A percentile compares a stretch with the other conserved stretches of the same genome.
phyloP scores from a whole-genome alignment of 2,797 vertebrate species.

The Myotis daubentonii region DNA sequence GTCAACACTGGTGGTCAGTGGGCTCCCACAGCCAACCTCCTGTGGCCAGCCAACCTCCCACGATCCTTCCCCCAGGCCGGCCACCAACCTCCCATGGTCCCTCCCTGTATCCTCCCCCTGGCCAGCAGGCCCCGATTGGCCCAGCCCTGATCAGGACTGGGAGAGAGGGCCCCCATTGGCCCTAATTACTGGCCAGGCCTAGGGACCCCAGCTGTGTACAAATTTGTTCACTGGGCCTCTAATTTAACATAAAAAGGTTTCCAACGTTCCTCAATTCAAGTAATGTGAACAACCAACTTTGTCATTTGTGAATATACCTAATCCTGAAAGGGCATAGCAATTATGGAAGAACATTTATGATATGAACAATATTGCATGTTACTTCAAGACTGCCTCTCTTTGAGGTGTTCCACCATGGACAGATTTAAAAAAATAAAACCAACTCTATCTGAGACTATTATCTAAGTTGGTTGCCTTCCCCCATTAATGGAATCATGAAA shows the following conservation, averaged over 20 bases:
- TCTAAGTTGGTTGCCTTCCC: background rate
- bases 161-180: too few relatives aligned
- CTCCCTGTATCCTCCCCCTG: too few relatives aligned
- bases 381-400: background rate
- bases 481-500: background rate
- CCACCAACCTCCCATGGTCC: too few relatives aligned
- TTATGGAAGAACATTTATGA: background rate
- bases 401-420: background rate
- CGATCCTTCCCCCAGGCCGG: too few relatives aligned
- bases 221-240: too few relatives aligned
- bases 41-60: too few relatives aligned
- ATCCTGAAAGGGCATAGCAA: background rate
- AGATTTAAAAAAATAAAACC: slow-evolving; percentile 35
- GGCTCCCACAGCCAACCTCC: too few relatives aligned
- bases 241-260: background rate
- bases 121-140: too few relatives aligned
- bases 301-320: background rate
- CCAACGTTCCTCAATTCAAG: slow-evolving; percentile 26
- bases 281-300: background rate
- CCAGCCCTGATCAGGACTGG: too few relatives aligned
- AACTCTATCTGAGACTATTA: background rate
- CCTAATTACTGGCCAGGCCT: too few relatives aligned
- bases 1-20: too few relatives aligned
- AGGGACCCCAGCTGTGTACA: too few relatives aligned
- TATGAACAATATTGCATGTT: background rate